Evolutionary conservation across 2,113 vertebrate genomes (phyloP), one percentile per base, ranked within the genome.

Genomic region (Aspidoscelis tigris): DNA sequence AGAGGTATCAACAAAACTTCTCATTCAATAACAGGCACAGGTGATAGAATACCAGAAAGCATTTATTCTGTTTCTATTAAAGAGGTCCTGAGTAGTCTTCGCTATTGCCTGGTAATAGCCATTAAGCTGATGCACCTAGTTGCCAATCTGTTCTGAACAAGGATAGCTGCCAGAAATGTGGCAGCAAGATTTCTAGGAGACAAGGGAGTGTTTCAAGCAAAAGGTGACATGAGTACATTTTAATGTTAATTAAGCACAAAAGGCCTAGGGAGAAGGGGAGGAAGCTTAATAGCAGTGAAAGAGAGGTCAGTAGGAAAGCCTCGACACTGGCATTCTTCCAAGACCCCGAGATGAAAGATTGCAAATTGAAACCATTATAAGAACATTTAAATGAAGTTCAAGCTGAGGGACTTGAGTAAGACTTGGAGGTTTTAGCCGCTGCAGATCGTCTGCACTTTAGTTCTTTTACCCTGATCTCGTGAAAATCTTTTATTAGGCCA

Each of bases 161-260:
- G 43, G 58, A 5, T 72, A 64, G 70, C 11, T n/a, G 18, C 39
- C 9, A 33, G 43, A 43, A 22, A 33, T 65, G 41, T 39, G 20
- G 76, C 74, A 47, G 47, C 72, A 66, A 33, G 8, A 39, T 83
- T 76, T 83, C 61, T 66, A 18, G 26, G 72, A 76, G 73, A 50
- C 24, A 33, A 65, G 26, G 50, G 58, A 64, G 61, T 75, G 44
- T 61, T 83, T 83, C 72, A 66, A 83, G 73, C 72, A 83, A 74
- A 76, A 83, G 43, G 58, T 61, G 71, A 66, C 72, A 83, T 33
- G 58, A 74, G 24, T 47, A 18, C 43, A 47, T 83, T 65, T 53
- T 83, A 76, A 83, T 76, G 64, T 76, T 76, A 69, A 76, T 83
- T 76, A 55, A 69, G 33, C 74, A 33, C 69, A 24, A 76, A 53